Evolutionary conservation across 2,888 invertebrate genomes (phyloP).

Genomic region (Epinotia nisella): DNA sequence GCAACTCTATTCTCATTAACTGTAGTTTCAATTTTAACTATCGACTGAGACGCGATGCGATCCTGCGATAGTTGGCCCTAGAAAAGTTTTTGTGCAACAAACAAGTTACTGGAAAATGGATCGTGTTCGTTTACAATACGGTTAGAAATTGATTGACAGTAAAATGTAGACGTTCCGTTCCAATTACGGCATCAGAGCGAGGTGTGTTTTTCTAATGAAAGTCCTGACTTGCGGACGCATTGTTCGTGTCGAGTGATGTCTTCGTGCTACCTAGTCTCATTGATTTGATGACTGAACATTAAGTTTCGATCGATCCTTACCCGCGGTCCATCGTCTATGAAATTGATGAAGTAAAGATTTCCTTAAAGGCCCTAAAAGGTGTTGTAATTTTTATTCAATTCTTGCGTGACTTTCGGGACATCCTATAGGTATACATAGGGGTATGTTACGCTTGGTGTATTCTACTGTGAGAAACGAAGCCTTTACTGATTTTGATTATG

Average conservation of each 20-base stretch:
- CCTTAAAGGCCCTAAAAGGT: too few species aligned
- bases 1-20: neutral
- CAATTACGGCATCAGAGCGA: slow-evolving; percentile 58
- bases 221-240: slow-evolving; percentile 51
- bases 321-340: too few species aligned
- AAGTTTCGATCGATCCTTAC: neutral
- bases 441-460: too few species aligned
- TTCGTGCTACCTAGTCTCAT: slow-evolving; percentile 48
- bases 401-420: too few species aligned
- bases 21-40: slow-evolving; percentile 7
- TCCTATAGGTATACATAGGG: too few species aligned
- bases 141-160: slow-evolving; percentile 48
- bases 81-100: slow-evolving; percentile 23
- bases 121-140: slow-evolving; percentile 48
- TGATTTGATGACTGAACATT: slow-evolving; percentile 49
- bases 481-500: too few species aligned
- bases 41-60: neutral
- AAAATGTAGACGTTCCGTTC: slow-evolving; percentile 52
- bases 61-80: neutral
- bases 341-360: too few species aligned
- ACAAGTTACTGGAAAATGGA: slow-evolving; percentile 37
- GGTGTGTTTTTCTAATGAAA: slow-evolving; percentile 65
- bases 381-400: too few species aligned
- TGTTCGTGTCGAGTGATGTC: slow-evolving; percentile 54
- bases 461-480: too few species aligned